These are phyloP conservation scores for Dilophus febrilis DNA, from an alignment of 2,888 invertebrate genomes.

Conservation along the genomic window DNA sequence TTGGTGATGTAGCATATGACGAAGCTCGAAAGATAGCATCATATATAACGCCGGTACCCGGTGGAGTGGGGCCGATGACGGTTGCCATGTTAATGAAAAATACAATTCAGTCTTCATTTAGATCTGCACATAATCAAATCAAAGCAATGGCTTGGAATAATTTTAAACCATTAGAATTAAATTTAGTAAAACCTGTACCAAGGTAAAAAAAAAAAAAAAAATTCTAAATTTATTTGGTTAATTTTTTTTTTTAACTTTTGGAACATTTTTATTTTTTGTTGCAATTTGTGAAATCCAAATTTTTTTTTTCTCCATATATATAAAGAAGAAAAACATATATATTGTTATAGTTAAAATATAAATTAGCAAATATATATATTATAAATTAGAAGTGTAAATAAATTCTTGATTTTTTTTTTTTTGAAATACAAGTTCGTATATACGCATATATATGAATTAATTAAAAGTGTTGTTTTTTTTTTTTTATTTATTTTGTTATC, in stretches of 20 bases:
- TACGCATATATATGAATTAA: no score
- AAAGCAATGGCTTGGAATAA: conserved; percentile 47
- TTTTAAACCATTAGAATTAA: conserved; percentile 46
- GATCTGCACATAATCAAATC: conserved; percentile 35
- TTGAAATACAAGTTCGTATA: no score
- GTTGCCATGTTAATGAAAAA: conserved; percentile 96
- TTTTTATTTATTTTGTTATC: no score
- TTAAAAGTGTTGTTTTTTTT: no score
- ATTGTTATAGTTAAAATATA: no score
- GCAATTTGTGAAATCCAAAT: no score
- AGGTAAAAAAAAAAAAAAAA: conserved; percentile 35
- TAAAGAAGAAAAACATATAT: no score
- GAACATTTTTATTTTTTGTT: neutral
- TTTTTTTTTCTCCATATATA: no score
- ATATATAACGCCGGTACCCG: conserved; percentile 86
- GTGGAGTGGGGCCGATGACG: conserved; percentile 98
- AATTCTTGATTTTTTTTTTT: no score
- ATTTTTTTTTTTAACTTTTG: neutral
- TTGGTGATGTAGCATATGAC: conserved; percentile 87
- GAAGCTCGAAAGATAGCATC: conserved; percentile 68
- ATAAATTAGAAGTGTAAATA: no score
- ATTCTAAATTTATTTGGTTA: no score
- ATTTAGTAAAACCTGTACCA: conserved; percentile 59
- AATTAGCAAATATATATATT: no score
- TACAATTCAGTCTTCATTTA: conserved; percentile 69